Evolutionary conservation across 2,888 invertebrate genomes (phyloP), one percentile per base, ranked within the genome.

Genomic region (Pterostichus niger): DNA sequence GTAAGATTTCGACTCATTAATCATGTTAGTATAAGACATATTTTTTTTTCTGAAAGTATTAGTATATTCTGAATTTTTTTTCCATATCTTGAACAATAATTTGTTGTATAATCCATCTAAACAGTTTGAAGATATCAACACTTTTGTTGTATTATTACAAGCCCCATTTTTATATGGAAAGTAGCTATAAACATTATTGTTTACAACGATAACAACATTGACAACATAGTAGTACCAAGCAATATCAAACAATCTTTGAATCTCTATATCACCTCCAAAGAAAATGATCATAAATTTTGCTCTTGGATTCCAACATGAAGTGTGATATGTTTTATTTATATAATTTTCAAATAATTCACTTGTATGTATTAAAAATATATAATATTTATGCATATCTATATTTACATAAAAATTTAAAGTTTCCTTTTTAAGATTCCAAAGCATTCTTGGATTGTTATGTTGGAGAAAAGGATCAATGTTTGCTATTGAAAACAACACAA

Each of bases 351-450:
- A 73, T 15, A n/a, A 17, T 17, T 46, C 11, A 11, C 9, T 11
- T 6, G 9, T 46, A n/a, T 73, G 17, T 46, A 73, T 73, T 17
- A 73, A 6, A 49, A 73, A 73, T 17, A 73, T 46, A 46, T 73
- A 73, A 46, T 73, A 46, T 9, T 71, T 71, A 33, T 7, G 31
- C 64, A 64, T 64, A 31, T 64, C 35, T 0, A 24, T 31, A 33
- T 64, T 64, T 24, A 3, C 3, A 24, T 24, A 24, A 3, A 24
- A 24, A 24, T 24, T 24, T 2, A 24, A 1, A 24, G 1, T 24
- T 24, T 24, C 3, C 2, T 24, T 24, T 2, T 1, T 24, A 24
- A 24, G 24, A 24, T 24, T 24, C 24, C 24, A 24, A 24, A 24
- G 24, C 24, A 24, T 3, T 24, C 24, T 24, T 2, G 24, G 3